These are phyloP conservation scores for Vanessa atalanta DNA, from an alignment of 1,140 invertebrate species.

Conservation along the genomic window DNA sequence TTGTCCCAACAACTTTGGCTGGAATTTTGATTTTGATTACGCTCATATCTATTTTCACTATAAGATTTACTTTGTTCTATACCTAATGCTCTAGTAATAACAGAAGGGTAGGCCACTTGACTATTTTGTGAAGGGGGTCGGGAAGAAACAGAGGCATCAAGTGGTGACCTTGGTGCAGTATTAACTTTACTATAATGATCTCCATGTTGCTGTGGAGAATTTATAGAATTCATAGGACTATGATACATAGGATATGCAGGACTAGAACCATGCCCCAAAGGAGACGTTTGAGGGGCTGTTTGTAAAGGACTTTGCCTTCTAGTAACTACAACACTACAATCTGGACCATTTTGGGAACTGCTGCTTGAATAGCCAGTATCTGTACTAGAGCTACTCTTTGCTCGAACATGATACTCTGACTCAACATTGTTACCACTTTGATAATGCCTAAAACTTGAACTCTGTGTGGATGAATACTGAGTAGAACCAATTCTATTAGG, in stretches of 20 bases:
- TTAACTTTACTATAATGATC: conserved; percentile 81
- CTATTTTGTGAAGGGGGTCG: conserved; percentile 83
- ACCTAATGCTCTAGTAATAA: conserved; percentile 86
- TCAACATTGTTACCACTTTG: conserved; percentile 82
- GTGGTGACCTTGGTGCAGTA: conserved; percentile 84
- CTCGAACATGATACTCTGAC: conserved; percentile 84
- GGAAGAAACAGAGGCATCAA: conserved; percentile 85
- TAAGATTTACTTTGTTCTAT: conserved; percentile 83
- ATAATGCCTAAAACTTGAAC: conserved; percentile 83
- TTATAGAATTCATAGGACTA: conserved; percentile 87
- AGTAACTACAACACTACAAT: conserved; percentile 84
- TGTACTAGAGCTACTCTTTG: conserved; percentile 84
- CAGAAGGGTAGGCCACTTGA: conserved; percentile 86
- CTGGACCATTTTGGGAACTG: conserved; percentile 84
- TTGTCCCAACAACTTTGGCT: conserved; percentile 77
- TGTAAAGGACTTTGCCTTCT: conserved; percentile 86
- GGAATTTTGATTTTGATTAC: conserved; percentile 77
- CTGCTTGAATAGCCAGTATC: conserved; percentile 84
- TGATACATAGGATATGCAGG: conserved; percentile 89
- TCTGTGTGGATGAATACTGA: conserved; percentile 72
- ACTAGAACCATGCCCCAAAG: conserved; percentile 85
- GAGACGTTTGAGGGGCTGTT: conserved; percentile 84
- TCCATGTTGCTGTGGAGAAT: conserved; percentile 85
- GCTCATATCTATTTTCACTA: conserved; percentile 83
- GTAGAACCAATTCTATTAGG: conserved; percentile 66